phyloP scores from a whole-genome alignment of 2,888 invertebrate genomes.

The Aleiodes leptofemur region DNA sequence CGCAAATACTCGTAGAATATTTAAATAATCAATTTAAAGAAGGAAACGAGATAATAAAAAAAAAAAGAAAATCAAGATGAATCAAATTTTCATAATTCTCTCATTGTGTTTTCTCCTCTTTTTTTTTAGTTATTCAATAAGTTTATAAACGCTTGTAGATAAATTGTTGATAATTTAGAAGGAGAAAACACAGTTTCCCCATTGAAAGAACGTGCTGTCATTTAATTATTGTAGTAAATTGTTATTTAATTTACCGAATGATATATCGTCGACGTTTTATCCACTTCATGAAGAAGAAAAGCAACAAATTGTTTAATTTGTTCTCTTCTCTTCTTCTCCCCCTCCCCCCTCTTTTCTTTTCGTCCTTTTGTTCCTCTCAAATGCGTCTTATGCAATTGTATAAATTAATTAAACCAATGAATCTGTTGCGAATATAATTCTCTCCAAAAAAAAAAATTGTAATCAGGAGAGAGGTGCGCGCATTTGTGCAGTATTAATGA shows the following conservation, averaged over 20 bases:
- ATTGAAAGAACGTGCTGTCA: not conserved
- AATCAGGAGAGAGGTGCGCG: slow-evolving; percentile 49
- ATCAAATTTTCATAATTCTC: slow-evolving; percentile 41
- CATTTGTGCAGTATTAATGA: slow-evolving; percentile 71
- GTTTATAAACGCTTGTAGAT: slow-evolving; percentile 48
- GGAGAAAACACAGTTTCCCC: not conserved
- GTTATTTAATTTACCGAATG: slow-evolving; percentile 15
- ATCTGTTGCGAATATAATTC: slow-evolving; percentile 55
- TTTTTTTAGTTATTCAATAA: slow-evolving; percentile 27
- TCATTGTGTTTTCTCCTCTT: slow-evolving; percentile 6
- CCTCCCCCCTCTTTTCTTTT: not conserved
- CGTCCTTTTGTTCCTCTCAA: not conserved
- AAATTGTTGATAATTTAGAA: slow-evolving; percentile 47
- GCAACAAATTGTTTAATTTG: not conserved
- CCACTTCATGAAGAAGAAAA: slow-evolving; percentile 1
- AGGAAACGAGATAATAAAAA: slow-evolving; percentile 38
- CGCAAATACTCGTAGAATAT: slow-evolving; percentile 73
- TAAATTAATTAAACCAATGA: slow-evolving; percentile 60
- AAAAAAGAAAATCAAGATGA: slow-evolving; percentile 31
- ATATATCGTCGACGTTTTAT: slow-evolving; percentile 13
- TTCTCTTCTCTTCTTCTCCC: not conserved
- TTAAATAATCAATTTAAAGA: slow-evolving; percentile 54
- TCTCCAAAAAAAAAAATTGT: slow-evolving; percentile 56
- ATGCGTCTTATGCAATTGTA: slow-evolving; percentile 43
- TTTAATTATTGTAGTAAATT: slow-evolving; percentile 29